Evolutionary conservation across 2,797 vertebrate genomes (phyloP), one percentile per base, ranked within the genome.

Genomic region (Crenichthys baileyi): DNA sequence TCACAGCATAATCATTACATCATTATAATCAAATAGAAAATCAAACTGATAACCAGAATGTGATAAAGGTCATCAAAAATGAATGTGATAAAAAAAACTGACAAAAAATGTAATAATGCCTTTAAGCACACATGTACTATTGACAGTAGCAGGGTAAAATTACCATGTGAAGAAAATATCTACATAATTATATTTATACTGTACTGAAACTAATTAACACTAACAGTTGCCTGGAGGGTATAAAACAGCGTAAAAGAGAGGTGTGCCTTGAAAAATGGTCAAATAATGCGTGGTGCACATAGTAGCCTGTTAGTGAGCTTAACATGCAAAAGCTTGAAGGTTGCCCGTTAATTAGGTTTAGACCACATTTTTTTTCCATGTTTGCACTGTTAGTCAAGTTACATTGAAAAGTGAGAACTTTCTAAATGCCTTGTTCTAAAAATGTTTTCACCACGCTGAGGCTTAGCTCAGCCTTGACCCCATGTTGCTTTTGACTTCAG

Each of bases 331-430:
- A 82, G 81, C 79, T 76, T 60, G 60, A 76, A 73, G 22, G 77
- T 56, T 72, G 70, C 67, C 31, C n/a, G 83, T 83, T 88, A 82
- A 90, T 90, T 85, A 76, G 80, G 74, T 87, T 86, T 74, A 53
- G 50, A 71, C 46, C 48, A 70, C n/a, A 70, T 82, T 76, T 87
- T 72, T 83, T 85, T 77, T 63, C 46, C 46, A 44, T 5, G 77
- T 85, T 79, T 68, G 48, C 75, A 70, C 77, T 22, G 78, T 80
- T 81, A 83, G 88, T 83, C 79, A 83, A 82, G 78, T 79, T 48
- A 78, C 29, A 80, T 41, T 31, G 41, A 46, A 80, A 75, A 41
- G 55, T 0, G 0, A 48, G 6, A 29, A 60, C 51, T 73, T 29
- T 55, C 56, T 13, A 77, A 36, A 61, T 13, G 20, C 20, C 26